Percentiles rank a stretch among this genome's conserved stretches.
phyloP scores from a whole-genome alignment of 1,140 invertebrate species.

The Oryctes rhinoceros region DNA sequence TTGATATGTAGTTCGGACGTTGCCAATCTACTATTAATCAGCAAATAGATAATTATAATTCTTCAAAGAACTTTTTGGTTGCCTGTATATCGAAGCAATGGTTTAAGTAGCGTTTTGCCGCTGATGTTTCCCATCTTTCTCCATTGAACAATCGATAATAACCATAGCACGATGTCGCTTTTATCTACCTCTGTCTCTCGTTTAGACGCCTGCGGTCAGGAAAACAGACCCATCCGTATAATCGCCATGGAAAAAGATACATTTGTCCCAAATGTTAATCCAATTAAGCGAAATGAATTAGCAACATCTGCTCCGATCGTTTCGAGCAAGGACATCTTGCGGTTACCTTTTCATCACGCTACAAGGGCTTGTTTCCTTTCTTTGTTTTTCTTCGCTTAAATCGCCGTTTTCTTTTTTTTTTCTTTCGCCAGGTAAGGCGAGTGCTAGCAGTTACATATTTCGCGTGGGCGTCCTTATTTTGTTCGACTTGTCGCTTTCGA shows the following conservation, averaged over 20 bases:
- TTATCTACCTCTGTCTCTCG: too few relatives aligned
- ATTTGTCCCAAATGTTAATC: not conserved
- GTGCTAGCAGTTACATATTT: not conserved
- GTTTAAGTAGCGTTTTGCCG: too few relatives aligned
- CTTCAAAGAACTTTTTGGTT: too few relatives aligned
- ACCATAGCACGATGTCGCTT: too few relatives aligned
- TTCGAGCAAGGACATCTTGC: not conserved
- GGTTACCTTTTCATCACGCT: not conserved
- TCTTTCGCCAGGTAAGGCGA: not conserved
- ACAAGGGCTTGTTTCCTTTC: not conserved
- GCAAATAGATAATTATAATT: too few relatives aligned
- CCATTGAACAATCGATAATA: too few relatives aligned
- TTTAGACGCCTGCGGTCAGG: not conserved
- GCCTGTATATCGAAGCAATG: too few relatives aligned
- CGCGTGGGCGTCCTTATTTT: not conserved
- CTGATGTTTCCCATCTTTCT: too few relatives aligned
- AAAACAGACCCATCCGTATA: not conserved
- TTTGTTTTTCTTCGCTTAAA: not conserved
- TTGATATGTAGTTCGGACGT: too few relatives aligned
- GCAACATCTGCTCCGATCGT: not conserved
- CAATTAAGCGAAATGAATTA: conserved; percentile 15
- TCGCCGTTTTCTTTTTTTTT: not conserved
- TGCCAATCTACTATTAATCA: too few relatives aligned
- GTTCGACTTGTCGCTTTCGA: not conserved
- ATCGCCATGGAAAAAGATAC: not conserved